phyloP scores from a whole-genome alignment of 2,888 invertebrate genomes.

The Perithous albicinctus region DNA sequence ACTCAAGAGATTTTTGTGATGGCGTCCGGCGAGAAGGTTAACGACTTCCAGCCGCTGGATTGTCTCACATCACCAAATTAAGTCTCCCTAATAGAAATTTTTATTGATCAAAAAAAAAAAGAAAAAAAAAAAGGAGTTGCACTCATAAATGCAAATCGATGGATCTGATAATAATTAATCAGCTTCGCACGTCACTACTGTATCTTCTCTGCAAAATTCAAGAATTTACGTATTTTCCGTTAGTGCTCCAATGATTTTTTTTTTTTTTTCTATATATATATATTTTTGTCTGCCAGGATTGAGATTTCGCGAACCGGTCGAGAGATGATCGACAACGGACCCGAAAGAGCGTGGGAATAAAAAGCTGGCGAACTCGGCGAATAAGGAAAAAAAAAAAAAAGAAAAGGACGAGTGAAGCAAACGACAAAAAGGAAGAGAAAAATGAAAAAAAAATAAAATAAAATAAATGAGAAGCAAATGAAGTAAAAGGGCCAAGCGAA shows the following conservation, averaged over 20 bases:
- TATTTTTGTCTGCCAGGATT: conserved; percentile 26
- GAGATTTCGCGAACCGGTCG: conserved; percentile 60
- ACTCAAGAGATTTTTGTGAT: background rate
- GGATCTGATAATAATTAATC: conserved; percentile 36
- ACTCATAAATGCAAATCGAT: conserved; percentile 7
- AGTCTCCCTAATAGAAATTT: conserved; percentile 6
- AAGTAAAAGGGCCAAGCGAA: conserved; percentile 9
- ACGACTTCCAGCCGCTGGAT: conserved; percentile 22
- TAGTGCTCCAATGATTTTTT: conserved; percentile 4
- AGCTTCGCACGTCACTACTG: conserved; percentile 9
- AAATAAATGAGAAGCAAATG: conserved; percentile 2
- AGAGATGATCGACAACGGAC: conserved; percentile 49
- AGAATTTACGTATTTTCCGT: conserved; percentile 5
- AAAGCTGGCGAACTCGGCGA: conserved; percentile 49
- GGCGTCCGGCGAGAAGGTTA: conserved; percentile 19
- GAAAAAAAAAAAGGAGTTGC: background rate
- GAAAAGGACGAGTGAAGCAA: conserved; percentile 1
- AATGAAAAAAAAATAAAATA: conserved; percentile 36
- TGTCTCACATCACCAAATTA: background rate
- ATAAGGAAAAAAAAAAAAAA: conserved; percentile 35
- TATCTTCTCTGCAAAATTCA: conserved; percentile 34
- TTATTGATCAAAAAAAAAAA: background rate
- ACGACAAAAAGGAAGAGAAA: background rate
- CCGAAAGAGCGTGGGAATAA: conserved; percentile 63
- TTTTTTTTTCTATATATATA: background rate